Evolutionary conservation across 2,113 vertebrate genomes (phyloP), one percentile per base, ranked within the genome.

Genomic region (Puntigrus tetrazona): DNA sequence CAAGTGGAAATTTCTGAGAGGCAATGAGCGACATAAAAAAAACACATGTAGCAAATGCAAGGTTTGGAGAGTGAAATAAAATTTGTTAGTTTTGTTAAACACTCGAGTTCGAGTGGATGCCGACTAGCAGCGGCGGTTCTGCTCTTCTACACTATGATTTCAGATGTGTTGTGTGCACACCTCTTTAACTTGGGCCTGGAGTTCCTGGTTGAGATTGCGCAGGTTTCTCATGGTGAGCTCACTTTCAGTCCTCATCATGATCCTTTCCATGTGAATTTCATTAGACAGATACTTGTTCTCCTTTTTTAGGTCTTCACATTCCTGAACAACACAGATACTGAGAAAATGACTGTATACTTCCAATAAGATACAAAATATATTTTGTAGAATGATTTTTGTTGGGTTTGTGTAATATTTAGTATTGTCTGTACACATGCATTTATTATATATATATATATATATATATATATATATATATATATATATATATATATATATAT

Each of bases 221-320:
- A 96, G 92, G 88, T 91, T 95, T 89, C 94, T 94, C 94, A 95
- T 95, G 84, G 93, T 94, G 65, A 95, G 89, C 77, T 95, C 95
- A 25, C 73, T 96, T 89, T 95, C 94, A 0, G 94, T 93, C 87
- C 94, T 92, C 94, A 95, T 94, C 89, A 90, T 79, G 73, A 95
- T 92, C 84, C 94, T 90, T 89, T 96, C 95, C 93, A 94, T 92
- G 87, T 94, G 94, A 85, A 95, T 94, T 87, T 95, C 94, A 2
- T 92, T 94, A 5, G 90, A 91, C 43, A 96, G 77, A 83, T 89
- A 92, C 86, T 95, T 95, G 89, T 96, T 96, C 85, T 95, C 92
- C 82, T 93, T 94, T 80, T 90, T 95, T 83, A 95, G 89, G 59
- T 96, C 95, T 75, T 95, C 94, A 27, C 95, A 95, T 91, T 96